phyloP scores from a whole-genome alignment of 1,140 invertebrate genomes.

The Papilio xuthus region DNA sequence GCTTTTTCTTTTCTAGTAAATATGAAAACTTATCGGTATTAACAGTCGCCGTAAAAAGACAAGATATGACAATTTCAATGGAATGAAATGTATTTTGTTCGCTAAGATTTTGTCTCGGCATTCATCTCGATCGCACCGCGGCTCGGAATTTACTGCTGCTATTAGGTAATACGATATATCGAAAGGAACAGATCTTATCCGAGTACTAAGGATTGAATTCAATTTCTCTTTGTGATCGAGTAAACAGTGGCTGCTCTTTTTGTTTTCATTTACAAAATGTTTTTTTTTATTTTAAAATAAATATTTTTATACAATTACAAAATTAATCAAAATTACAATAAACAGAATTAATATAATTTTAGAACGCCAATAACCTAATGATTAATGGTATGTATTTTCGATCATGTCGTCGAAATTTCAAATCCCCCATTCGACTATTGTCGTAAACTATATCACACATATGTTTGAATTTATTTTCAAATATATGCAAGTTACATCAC shows the following conservation, averaged over 20 bases:
- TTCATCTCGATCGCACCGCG: slow-evolving; percentile 20
- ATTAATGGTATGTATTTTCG: too few species aligned
- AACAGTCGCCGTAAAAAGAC: neutral
- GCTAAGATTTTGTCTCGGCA: slow-evolving; percentile 18
- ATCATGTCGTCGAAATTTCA: too few species aligned
- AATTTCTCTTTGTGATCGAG: slow-evolving; percentile 5
- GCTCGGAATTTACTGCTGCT: slow-evolving; percentile 24
- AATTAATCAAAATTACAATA: too few species aligned
- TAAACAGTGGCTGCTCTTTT: neutral
- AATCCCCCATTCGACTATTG: too few species aligned
- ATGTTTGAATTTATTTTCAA: too few species aligned
- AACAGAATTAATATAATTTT: too few species aligned
- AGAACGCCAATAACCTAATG: too few species aligned
- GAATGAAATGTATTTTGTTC: slow-evolving; percentile 16
- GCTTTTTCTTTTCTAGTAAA: too few species aligned
- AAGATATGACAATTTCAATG: neutral
- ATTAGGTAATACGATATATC: slow-evolving; percentile 30
- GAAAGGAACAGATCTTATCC: slow-evolving; percentile 16
- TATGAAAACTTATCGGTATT: neutral
- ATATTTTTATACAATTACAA: too few species aligned
- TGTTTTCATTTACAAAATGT: neutral
- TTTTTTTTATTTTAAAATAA: too few species aligned
- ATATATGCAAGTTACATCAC: too few species aligned
- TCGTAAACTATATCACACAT: too few species aligned
- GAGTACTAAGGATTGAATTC: slow-evolving; percentile 23